phyloP scores from a whole-genome alignment of 1,140 invertebrate species.

The Drosophila persimilis region DNA sequence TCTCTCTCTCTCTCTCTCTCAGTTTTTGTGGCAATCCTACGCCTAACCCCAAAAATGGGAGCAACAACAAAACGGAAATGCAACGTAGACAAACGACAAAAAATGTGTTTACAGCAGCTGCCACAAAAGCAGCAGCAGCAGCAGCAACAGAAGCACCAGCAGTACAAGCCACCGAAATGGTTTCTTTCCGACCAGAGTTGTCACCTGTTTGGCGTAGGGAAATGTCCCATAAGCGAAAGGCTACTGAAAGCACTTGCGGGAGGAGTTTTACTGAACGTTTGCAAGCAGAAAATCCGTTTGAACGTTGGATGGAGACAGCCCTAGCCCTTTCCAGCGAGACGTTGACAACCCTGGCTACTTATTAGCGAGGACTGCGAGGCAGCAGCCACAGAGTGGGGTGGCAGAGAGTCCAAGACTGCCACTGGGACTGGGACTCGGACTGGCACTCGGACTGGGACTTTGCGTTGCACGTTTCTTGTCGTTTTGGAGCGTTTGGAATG shows the following conservation, averaged over 20 bases:
- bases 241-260: not conserved
- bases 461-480: slow-evolving; percentile 15
- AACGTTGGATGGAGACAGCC: no score
- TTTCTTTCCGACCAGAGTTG: slow-evolving; percentile 32
- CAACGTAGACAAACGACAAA: slow-evolving; percentile 28
- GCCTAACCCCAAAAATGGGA: slow-evolving; percentile 75
- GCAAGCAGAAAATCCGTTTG: no score
- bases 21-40: slow-evolving; percentile 62
- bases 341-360: slow-evolving; percentile 15
- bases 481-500: slow-evolving; percentile 73
- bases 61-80: slow-evolving; percentile 75
- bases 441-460: not conserved
- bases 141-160: no score
- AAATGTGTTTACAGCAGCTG: slow-evolving; percentile 72
- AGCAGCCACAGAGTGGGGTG: no score
- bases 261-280: not conserved
- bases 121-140: slow-evolving; percentile 7
- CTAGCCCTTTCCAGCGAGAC: no score
- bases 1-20: no score
- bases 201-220: not conserved
- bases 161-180: slow-evolving; percentile 45
- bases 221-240: not conserved
- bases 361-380: not conserved
- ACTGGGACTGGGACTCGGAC: slow-evolving; percentile 11
- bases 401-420: not conserved